Base-by-base conservation (phyloP, 2,888 invertebrate species). In the Galerucella calmariensis region DNA sequence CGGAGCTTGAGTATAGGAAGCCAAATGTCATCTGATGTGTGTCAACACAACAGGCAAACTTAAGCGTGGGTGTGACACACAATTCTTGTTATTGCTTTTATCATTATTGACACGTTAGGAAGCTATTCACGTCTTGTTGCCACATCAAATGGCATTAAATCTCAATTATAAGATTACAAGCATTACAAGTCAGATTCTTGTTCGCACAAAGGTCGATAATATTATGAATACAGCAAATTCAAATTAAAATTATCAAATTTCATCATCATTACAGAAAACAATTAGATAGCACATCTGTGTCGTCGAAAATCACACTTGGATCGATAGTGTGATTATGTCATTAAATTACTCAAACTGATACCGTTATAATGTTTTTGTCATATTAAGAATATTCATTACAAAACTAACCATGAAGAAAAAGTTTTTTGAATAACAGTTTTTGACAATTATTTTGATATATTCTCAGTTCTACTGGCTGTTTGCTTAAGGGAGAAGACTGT, bases 31-130 rank as follows among this genome's bases (percentile, higher is more conserved):
- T 71, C 77, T 44, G 75, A 74, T 78, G 77, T 78, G 75, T 78
- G 78, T 78, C 78, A 75, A 75, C 71, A 75, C 66, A 75, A 69
- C 74, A 68, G 68, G 76, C 69, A 63, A 74, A 67, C 68, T 73
- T 67, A 72, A 66, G 69, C 69, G 76, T 84, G 81, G 84, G 84
- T 81, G 84, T 83, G 82, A 81, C 82, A 67, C 71, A 71, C 74
- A 74, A 71, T 74, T 74, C 82, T 83, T 78, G 83, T 84, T 85
- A 83, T 84, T 83, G 83, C 74, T 83, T 84, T 79, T 82, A 79
- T 82, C 82, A 82, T 83, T 83, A 84, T 82, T 81, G 83, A 82
- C 84, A 82, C 83, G 83, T 84, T 83, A 81, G 81, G 74, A 75
- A 75, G 74, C 79, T 81, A 83, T 83, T 81, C 82, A 83, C 82